Evolutionary conservation across 2,113 vertebrate species (phyloP).

Genomic region (Toxotes chatareus): DNA sequence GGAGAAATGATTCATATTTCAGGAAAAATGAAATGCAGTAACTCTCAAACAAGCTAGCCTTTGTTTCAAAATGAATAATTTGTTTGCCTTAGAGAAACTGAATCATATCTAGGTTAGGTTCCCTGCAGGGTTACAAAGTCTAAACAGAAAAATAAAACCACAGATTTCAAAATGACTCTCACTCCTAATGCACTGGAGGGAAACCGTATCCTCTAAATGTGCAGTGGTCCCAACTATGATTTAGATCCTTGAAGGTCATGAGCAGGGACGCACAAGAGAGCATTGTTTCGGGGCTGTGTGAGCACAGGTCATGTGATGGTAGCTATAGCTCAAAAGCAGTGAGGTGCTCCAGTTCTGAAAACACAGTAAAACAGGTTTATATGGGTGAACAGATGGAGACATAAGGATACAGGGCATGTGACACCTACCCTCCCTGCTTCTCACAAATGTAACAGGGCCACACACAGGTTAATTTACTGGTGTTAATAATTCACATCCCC

Average conservation of each 20-base stretch:
- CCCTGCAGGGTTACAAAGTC: conserved; percentile 12
- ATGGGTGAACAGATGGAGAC: conserved; percentile 23
- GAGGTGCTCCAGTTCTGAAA: background rate
- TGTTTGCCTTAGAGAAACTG: conserved; percentile 27
- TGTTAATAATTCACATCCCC: conserved; percentile 60
- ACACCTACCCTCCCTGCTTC: conserved; percentile 22
- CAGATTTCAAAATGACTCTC: conserved; percentile 17
- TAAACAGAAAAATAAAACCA: conserved; percentile 25
- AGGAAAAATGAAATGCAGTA: conserved; percentile 1
- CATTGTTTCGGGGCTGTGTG: background rate
- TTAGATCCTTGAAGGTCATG: conserved; percentile 8
- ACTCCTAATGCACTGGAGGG: background rate
- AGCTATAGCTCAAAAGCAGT: background rate
- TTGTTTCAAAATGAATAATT: conserved; percentile 45
- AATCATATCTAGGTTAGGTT: conserved; percentile 25
- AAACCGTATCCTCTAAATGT: conserved; percentile 32
- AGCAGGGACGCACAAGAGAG: background rate
- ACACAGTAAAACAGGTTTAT: background rate
- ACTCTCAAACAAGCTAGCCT: conserved; percentile 26
- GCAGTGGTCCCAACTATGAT: background rate
- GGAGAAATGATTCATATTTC: conserved; percentile 45
- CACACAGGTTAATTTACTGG: conserved; percentile 50
- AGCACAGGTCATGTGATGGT: background rate
- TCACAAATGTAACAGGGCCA: conserved; percentile 14
- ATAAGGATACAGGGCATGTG: background rate